These are phyloP conservation scores for Drosophila antonietae DNA, from an alignment of 2,888 invertebrate species.

Conservation along the genomic window DNA sequence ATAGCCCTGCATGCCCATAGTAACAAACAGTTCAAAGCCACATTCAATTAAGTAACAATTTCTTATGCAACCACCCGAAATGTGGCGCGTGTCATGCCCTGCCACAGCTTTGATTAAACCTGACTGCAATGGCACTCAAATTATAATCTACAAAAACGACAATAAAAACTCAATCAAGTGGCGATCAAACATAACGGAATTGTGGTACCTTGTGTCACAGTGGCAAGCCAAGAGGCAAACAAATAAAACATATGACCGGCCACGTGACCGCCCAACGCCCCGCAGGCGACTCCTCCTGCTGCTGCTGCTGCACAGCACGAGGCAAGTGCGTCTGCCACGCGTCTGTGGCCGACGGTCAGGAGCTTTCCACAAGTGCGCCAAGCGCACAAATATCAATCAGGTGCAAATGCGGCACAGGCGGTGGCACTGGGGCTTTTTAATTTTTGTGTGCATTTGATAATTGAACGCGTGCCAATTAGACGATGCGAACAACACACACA, in stretches of 20 bases:
- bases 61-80: slow-evolving; percentile 5
- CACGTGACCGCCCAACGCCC: slow-evolving; percentile 68
- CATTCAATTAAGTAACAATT: slow-evolving; percentile 34
- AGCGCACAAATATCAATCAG: slow-evolving; percentile 44
- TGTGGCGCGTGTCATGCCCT: slow-evolving; percentile 34
- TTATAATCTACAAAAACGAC: slow-evolving; percentile 46
- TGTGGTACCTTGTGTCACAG: slow-evolving; percentile 31
- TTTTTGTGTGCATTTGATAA: slow-evolving; percentile 40
- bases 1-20: background rate
- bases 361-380: slow-evolving; percentile 45
- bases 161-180: slow-evolving; percentile 58
- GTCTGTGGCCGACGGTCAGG: slow-evolving; percentile 24
- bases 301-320: slow-evolving; percentile 29
- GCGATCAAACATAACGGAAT: slow-evolving; percentile 29
- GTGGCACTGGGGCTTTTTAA: background rate
- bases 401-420: slow-evolving; percentile 36
- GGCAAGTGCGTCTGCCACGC: slow-evolving; percentile 48
- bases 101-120: slow-evolving; percentile 17
- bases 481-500: slow-evolving; percentile 19
- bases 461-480: slow-evolving; percentile 69
- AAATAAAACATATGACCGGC: slow-evolving; percentile 38
- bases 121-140: slow-evolving; percentile 48
- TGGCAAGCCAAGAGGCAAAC: slow-evolving; percentile 10
- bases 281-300: slow-evolving; percentile 15
- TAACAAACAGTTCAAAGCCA: background rate